phyloP scores from a whole-genome alignment of 37 sponge, comb jelly and placozoan species.

The Haliclona indistincta region DNA sequence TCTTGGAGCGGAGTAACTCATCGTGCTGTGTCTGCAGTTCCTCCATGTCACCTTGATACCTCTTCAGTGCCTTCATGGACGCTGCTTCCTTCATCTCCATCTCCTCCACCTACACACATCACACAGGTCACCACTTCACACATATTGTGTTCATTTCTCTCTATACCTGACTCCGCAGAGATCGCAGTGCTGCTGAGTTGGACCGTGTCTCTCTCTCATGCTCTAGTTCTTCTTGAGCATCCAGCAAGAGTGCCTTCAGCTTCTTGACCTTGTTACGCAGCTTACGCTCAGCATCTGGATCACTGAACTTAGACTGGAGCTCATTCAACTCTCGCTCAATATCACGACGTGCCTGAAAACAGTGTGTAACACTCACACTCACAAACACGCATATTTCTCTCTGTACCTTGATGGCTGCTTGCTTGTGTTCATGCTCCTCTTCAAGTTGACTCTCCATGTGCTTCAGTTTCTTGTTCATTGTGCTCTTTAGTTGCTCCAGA shows the following conservation, averaged over 20 bases:
- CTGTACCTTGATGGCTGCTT: slow-evolving; percentile 79
- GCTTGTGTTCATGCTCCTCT: slow-evolving; percentile 87
- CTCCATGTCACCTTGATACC: slow-evolving; percentile 60
- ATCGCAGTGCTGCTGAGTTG: slow-evolving; percentile 34
- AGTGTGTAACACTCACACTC: neutral
- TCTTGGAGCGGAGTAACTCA: slow-evolving; percentile 54
- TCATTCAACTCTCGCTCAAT: slow-evolving; percentile 70
- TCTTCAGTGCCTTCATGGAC: slow-evolving; percentile 58
- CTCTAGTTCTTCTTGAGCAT: slow-evolving; percentile 52
- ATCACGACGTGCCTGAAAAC: slow-evolving; percentile 58
- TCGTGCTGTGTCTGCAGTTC: slow-evolving; percentile 64
- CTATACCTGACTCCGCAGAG: slow-evolving; percentile 60
- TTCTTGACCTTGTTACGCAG: slow-evolving; percentile 73
- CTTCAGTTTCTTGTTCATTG: slow-evolving; percentile 81
- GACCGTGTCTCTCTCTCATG: slow-evolving; percentile 46
- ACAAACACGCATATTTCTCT: neutral
- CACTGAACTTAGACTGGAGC: slow-evolving; percentile 54
- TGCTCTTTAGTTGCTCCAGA: slow-evolving; percentile 62
- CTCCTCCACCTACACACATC: slow-evolving; percentile 62
- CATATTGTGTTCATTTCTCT: neutral
- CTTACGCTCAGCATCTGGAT: slow-evolving; percentile 82
- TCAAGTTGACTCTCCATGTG: slow-evolving; percentile 87
- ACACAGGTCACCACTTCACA: neutral
- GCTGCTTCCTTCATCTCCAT: slow-evolving; percentile 48
- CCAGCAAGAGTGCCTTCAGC: slow-evolving; percentile 21